Conservation (phyloP, 2,113 vertebrate genomes). For the Romanogobio albipinnatus region DNA sequence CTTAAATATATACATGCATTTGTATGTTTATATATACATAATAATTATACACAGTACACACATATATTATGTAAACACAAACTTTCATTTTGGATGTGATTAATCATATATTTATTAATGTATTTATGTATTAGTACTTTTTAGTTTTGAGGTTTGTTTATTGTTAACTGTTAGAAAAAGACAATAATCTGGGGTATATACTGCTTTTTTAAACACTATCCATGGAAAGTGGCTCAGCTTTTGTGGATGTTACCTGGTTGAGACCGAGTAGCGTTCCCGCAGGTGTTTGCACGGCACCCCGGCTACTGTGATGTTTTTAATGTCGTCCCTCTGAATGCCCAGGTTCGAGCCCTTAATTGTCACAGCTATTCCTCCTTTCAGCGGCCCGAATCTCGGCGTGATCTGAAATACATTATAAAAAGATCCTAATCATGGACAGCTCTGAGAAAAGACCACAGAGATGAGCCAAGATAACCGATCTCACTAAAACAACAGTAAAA, state of each 20-base stretch:
- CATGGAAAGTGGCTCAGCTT: neutral
- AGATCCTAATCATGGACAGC: neutral
- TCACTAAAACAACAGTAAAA: neutral
- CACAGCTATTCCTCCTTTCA: slow-evolving; percentile 85
- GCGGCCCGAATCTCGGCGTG: slow-evolving; percentile 84
- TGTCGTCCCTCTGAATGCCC: slow-evolving; percentile 84
- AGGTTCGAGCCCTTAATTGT: slow-evolving; percentile 92
- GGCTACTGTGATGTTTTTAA: slow-evolving; percentile 82
- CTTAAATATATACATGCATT: too few species aligned
- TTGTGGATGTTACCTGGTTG: slow-evolving; percentile 81
- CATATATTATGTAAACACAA: too few species aligned
- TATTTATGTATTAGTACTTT: too few species aligned
- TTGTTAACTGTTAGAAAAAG: too few species aligned
- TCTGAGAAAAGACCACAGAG: neutral
- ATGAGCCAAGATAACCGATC: neutral
- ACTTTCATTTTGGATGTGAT: too few species aligned
- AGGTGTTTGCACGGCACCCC: slow-evolving; percentile 79
- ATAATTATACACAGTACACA: too few species aligned
- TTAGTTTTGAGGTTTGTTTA: too few species aligned
- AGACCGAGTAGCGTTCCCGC: slow-evolving; percentile 86
- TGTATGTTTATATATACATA: too few species aligned
- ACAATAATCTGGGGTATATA: neutral
- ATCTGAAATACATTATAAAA: slow-evolving; percentile 73
- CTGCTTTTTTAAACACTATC: neutral
- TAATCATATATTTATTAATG: too few species aligned